phyloP scores from a whole-genome alignment of 1,140 invertebrate species.

The Heliconius eleuchia region DNA sequence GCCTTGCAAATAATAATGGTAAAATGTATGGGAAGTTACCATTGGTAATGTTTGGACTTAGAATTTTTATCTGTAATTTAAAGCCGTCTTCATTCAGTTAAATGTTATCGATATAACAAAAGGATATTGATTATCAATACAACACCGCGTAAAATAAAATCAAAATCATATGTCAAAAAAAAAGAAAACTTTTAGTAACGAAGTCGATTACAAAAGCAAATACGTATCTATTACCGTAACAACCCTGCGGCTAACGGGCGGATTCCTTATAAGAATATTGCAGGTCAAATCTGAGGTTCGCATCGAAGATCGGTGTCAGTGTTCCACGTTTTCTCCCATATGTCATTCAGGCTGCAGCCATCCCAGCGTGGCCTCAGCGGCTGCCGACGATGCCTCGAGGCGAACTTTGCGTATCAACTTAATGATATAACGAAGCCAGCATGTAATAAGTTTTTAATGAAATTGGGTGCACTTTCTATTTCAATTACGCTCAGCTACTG shows the following conservation, averaged over 20 bases:
- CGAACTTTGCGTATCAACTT: conserved; percentile 50
- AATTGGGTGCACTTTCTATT: conserved; percentile 65
- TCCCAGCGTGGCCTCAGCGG: conserved; percentile 35
- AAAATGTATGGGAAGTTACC: too few relatives aligned
- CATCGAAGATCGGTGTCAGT: conserved; percentile 67
- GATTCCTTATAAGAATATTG: conserved; percentile 67
- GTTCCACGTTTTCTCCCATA: conserved; percentile 73
- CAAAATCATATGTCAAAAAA: too few relatives aligned
- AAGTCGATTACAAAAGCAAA: conserved; percentile 3
- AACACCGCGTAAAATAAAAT: too few relatives aligned
- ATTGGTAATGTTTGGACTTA: too few relatives aligned
- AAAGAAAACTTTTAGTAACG: too few relatives aligned
- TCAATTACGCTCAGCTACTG: conserved; percentile 59
- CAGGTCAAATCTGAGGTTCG: conserved; percentile 69
- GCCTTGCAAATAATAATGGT: too few relatives aligned
- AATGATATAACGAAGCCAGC: conserved; percentile 61
- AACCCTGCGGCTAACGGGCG: conserved; percentile 56
- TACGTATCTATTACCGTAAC: background rate
- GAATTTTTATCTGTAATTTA: too few relatives aligned
- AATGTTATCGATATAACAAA: too few relatives aligned
- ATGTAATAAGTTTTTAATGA: conserved; percentile 63
- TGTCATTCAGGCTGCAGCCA: conserved; percentile 60
- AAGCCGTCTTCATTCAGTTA: too few relatives aligned
- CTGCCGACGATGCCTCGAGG: conserved; percentile 52
- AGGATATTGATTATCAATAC: too few relatives aligned